phyloP scores from a whole-genome alignment of 2,888 invertebrate species.

The Acanthosoma haemorrhoidale region DNA sequence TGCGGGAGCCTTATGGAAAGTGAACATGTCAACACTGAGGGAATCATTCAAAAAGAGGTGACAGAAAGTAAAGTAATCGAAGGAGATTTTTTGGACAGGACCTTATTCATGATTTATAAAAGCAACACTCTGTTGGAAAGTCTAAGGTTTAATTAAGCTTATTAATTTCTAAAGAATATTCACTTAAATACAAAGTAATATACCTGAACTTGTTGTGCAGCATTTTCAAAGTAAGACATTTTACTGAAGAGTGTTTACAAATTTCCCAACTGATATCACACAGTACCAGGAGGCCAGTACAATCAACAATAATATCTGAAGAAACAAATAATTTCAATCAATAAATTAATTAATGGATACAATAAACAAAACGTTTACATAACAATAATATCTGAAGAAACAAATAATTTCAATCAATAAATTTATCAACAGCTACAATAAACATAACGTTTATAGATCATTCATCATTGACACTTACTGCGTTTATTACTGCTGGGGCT shows the following conservation, averaged over 20 bases:
- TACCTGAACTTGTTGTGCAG: slow-evolving; percentile 64
- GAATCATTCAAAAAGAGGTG: too few relatives aligned
- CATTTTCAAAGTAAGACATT: slow-evolving; percentile 73
- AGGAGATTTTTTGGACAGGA: too few relatives aligned
- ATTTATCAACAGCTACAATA: neutral
- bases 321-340: too few relatives aligned
- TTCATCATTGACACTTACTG: neutral
- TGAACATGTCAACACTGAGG: too few relatives aligned
- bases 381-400: too few relatives aligned
- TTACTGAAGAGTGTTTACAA: slow-evolving; percentile 24
- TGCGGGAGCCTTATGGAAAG: too few relatives aligned
- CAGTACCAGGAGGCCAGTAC: slow-evolving; percentile 35
- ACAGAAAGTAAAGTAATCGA: too few relatives aligned
- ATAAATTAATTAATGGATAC: too few relatives aligned
- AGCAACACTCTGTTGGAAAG: neutral
- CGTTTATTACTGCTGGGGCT: neutral
- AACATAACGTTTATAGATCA: neutral
- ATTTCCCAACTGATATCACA: slow-evolving; percentile 32
- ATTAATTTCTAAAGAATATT: neutral
- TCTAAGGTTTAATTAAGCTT: neutral
- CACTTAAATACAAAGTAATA: slow-evolving; percentile 23
- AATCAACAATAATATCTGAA: slow-evolving; percentile 30
- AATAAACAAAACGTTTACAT: too few relatives aligned
- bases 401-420: too few relatives aligned
- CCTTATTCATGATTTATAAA: too few relatives aligned